Conservation (phyloP, 1,140 invertebrate genomes). For the Caenorhabditis latens region DNA sequence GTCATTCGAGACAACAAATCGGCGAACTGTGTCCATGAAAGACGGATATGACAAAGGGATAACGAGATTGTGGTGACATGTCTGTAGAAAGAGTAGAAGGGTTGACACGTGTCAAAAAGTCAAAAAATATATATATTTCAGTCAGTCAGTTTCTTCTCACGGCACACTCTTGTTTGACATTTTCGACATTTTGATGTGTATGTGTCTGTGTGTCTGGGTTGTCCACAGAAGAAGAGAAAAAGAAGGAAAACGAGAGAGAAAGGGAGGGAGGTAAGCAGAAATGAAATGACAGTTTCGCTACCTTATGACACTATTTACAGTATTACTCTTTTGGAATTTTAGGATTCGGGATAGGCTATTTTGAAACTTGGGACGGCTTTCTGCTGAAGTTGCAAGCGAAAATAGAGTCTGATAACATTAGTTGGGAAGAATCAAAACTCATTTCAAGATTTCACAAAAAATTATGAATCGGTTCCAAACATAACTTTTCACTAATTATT, state of each 20-base stretch:
- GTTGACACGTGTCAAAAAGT: constrained; percentile 55
- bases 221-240: constrained; percentile 1
- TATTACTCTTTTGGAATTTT: background rate
- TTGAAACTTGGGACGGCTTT: too few species aligned
- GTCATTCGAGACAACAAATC: constrained; percentile 24
- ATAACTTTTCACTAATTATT: too few species aligned
- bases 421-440: too few species aligned
- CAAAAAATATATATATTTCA: constrained; percentile 41
- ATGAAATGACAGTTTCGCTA: constrained; percentile 40
- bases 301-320: constrained; percentile 18
- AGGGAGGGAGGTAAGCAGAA: background rate
- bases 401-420: too few species aligned
- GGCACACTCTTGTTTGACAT: constrained; percentile 54
- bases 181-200: constrained; percentile 53
- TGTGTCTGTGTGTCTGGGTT: constrained; percentile 25
- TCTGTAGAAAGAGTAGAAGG: background rate
- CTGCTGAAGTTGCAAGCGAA: too few species aligned
- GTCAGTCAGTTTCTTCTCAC: constrained; percentile 8
- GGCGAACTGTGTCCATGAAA: constrained; percentile 26
- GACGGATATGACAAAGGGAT: constrained; percentile 19
- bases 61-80: constrained; percentile 18
- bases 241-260: background rate
- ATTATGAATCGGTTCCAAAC: too few species aligned
- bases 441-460: too few species aligned
- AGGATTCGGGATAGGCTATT: too few species aligned